These are phyloP conservation scores for Lutjanus argentimaculatus DNA, from an alignment of 2,797 vertebrate genomes.

Conservation along the genomic window DNA sequence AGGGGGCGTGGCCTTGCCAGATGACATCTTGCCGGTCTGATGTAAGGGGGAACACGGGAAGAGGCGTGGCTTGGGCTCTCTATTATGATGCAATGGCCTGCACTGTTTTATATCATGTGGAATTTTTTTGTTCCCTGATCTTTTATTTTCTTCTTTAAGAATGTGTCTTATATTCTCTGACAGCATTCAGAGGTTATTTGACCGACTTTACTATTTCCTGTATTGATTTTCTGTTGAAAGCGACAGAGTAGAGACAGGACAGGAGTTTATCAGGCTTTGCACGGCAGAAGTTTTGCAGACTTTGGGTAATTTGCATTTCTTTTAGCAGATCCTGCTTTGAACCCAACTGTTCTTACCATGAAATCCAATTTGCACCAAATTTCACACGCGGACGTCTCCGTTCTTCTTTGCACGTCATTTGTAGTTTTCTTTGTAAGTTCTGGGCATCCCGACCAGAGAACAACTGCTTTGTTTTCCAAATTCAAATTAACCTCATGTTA, in stretches of 20 bases:
- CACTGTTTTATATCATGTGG: not conserved
- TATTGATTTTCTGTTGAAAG: constrained; percentile 2
- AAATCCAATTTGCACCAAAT: constrained; percentile 60
- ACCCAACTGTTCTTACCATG: constrained; percentile 49
- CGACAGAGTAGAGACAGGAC: not conserved
- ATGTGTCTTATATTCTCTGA: constrained; percentile 5
- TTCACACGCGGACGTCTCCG: constrained; percentile 11
- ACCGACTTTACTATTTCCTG: not conserved
- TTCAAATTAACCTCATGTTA: constrained; percentile 17
- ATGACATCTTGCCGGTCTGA: no score
- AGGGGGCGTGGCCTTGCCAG: no score
- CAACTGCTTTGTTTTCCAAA: constrained; percentile 32
- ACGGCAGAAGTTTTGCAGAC: constrained; percentile 31
- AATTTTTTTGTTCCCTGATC: not conserved
- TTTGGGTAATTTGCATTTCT: constrained; percentile 51
- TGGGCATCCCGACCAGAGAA: constrained; percentile 21
- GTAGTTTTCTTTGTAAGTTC: constrained; percentile 32
- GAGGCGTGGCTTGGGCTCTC: no score
- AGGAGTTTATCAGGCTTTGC: constrained; percentile 8
- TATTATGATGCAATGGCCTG: not conserved
- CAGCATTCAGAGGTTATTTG: not conserved
- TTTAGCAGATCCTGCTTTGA: constrained; percentile 46
- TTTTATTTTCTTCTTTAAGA: not conserved
- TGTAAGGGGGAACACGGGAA: no score
- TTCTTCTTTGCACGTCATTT: constrained; percentile 16